Evolutionary conservation across 2,888 invertebrate species (phyloP).

Genomic region (Pheosia gnoma): DNA sequence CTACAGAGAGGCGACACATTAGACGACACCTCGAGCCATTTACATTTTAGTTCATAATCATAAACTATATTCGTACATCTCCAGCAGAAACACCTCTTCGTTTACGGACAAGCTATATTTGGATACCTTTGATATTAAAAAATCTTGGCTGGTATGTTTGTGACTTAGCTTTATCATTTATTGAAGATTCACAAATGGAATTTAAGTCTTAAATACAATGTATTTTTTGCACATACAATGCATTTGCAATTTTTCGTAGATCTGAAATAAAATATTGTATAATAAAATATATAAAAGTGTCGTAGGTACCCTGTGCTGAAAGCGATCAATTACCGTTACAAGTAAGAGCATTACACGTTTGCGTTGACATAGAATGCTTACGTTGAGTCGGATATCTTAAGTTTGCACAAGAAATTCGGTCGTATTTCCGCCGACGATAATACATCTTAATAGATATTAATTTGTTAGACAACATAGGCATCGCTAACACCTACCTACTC

Average conservation of each 20-base stretch:
- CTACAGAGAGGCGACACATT: constrained; percentile 67
- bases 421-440: constrained; percentile 18
- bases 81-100: not conserved
- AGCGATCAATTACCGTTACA: not conserved
- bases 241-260: no score
- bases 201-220: no score
- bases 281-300: no score
- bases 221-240: no score
- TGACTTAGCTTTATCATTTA: no score
- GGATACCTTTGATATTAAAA: no score
- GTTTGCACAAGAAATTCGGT: constrained; percentile 19
- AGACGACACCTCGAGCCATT: constrained; percentile 62
- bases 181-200: no score
- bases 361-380: not conserved
- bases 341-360: not conserved
- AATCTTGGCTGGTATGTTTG: no score
- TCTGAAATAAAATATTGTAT: no score
- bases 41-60: constrained; percentile 45
- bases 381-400: not conserved
- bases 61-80: not conserved
- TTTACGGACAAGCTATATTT: no score
- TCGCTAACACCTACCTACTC: constrained; percentile 6
- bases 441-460: constrained; percentile 19
- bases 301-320: no score
- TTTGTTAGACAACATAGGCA: constrained; percentile 21